Evolutionary conservation across 2,888 invertebrate genomes (phyloP), one percentile per base, ranked within the genome.

Genomic region (Spodoptera picta): DNA sequence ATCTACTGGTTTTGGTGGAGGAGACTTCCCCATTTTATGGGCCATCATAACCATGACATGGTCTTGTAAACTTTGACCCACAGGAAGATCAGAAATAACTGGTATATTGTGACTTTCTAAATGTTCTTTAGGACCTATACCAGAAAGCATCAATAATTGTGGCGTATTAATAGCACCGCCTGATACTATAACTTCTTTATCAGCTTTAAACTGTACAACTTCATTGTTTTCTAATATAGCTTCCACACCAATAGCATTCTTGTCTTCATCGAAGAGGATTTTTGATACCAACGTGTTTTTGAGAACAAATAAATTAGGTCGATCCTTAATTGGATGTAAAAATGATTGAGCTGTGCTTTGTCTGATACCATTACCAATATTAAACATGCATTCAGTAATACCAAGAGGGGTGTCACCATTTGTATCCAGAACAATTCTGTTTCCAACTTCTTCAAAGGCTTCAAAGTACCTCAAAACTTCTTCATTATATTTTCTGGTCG

Each of bases 341-440:
- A 92, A 96, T 53, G 93, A 90, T 53, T 91, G 90, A 0, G 95
- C 92, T 1, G 94, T 92, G 65, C 93, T 95, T 69, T 92, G 92
- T 27, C 95, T 83, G 19, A 83, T 74, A 0, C 95, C 94, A 10
- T 86, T 82, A 47, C 90, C 88, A 77, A 94, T 87, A 12, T 89
- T 95, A 11, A 89, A 90, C 70, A 94, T 90, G 0, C 90, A 82
- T 65, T 90, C 90, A 0, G 92, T 87, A 53, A 92, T 92, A 0
- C 95, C 95, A n/a, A 91, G 79, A 59, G 90, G 87, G 3, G 87
- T 77, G 41, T 82, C 66, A 1, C 90, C 92, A 66, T 94, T 91
- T 0, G 70, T 44, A 56, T 93, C 88, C 51, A 91, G 84, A 23
- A 87, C 58, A 9, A 81, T 72, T 1, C 80, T 71, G 11, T 83